These are phyloP conservation scores for Scaptomyza montana DNA, from an alignment of 1,140 invertebrate species.

Conservation along the genomic window DNA sequence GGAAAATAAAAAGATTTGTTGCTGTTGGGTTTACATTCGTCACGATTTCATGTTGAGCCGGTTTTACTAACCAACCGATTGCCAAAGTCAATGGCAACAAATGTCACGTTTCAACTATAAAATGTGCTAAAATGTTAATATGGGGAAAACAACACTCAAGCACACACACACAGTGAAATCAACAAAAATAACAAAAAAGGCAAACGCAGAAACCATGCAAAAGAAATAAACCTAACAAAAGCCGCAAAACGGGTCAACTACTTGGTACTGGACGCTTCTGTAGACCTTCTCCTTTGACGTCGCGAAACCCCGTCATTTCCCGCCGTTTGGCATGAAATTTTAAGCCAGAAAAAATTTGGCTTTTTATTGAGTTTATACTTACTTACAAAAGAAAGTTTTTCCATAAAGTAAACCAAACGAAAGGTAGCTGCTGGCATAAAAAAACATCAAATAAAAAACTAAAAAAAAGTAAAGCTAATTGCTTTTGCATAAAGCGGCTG, in stretches of 20 bases:
- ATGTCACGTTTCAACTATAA: conserved; percentile 73
- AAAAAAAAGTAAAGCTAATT: conserved; percentile 70
- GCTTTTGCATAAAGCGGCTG: conserved; percentile 65
- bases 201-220: conserved; percentile 29
- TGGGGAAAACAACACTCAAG: conserved; percentile 16
- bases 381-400: conserved; percentile 22
- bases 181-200: neutral
- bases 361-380: conserved; percentile 45
- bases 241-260: conserved; percentile 31
- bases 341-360: conserved; percentile 35
- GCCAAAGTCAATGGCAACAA: conserved; percentile 36
- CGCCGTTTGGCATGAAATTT: conserved; percentile 46
- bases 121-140: conserved; percentile 73
- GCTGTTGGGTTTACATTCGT: neutral
- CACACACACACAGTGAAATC: conserved; percentile 15
- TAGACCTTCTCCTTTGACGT: conserved; percentile 8
- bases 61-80: conserved; percentile 6
- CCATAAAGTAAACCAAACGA: conserved; percentile 10
- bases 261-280: conserved; percentile 20
- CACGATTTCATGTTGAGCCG: conserved; percentile 19
- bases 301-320: neutral
- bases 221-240: conserved; percentile 37
- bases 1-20: conserved; percentile 8
- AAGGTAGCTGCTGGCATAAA: neutral
- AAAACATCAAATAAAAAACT: conserved; percentile 10